Evolutionary conservation across 2,113 vertebrate genomes (phyloP), one percentile per base, ranked within the genome.

Genomic region (Rhea pennata): DNA sequence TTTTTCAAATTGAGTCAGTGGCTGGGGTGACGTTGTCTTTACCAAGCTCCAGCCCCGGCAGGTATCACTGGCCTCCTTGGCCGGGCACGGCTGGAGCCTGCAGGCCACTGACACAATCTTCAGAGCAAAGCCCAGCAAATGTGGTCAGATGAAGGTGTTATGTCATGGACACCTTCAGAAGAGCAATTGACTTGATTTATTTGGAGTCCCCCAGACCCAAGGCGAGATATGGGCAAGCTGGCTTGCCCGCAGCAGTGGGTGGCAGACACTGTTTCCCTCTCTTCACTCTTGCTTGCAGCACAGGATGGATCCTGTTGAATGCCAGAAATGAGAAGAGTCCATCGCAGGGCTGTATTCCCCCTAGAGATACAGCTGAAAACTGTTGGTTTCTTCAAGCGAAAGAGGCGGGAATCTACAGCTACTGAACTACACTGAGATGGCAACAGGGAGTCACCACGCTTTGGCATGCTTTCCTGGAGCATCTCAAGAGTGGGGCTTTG

Each of bases 281-380:
- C 54, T 51, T 13, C 16, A 5, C 13, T 62, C n/a, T 58, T 13
- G 54, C 9, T 5, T 79, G 23, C 23, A 20, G 4, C 79, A 33
- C 31, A 66, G 58, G 59, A 24, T 12, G n/a, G n/a, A 24, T 0
- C 0, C 27, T 40, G 78, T 3, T 76, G 66, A 51, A 39, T 42
- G 39, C 0, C 62, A 85, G 58, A 22, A 73, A 59, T 50, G 4
- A 17, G n/a, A 46, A 31, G 77, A 15, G 26, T 39, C 50, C 16
- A 46, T 36, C 3, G 0, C 2, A 2, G 69, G 31, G 62, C 10
- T 36, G 39, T 3, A 14, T 20, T 26, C 9, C 33, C 31, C 26
- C 6, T 29, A 10, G 21, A 71, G 46, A 2, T 29, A 33, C 1
- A 44, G 12, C 62, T 65, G 81, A 51, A 33, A 90, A 4, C 3